Evolutionary conservation across 1,140 invertebrate genomes (phyloP).

Genomic region (Tribolium madens): DNA sequence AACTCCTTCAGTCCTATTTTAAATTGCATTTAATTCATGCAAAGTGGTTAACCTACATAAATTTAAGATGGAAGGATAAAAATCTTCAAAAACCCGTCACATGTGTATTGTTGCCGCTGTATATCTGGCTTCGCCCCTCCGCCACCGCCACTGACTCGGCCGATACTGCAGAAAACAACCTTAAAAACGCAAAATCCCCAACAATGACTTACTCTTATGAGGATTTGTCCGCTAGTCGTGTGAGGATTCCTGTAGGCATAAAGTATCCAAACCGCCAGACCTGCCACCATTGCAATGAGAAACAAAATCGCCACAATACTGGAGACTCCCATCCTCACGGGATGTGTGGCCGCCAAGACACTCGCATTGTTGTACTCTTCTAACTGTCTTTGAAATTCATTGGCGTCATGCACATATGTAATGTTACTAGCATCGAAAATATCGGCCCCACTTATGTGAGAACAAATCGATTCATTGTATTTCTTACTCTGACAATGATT

Average conservation of each 20-base stretch:
- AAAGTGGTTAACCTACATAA: conserved; percentile 12
- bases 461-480: conserved; percentile 66
- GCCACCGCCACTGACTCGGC: conserved; percentile 92
- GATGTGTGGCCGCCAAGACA: conserved; percentile 20
- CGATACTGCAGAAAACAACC: conserved; percentile 78
- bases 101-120: conserved; percentile 94
- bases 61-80: conserved; percentile 10
- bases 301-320: conserved; percentile 79
- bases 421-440: conserved; percentile 14
- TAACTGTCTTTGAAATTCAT: conserved; percentile 2
- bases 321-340: conserved; percentile 68
- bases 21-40: conserved; percentile 27
- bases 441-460: conserved; percentile 48
- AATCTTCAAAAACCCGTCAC: conserved; percentile 66
- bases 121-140: conserved; percentile 88
- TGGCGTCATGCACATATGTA: conserved; percentile 27
- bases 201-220: conserved; percentile 87
- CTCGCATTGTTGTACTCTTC: not conserved
- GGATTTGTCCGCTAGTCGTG: conserved; percentile 92
- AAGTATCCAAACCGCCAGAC: conserved; percentile 79
- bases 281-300: conserved; percentile 71
- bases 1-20: conserved; percentile 14
- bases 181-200: conserved; percentile 61
- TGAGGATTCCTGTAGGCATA: conserved; percentile 98
- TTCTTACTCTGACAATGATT: conserved; percentile 76